A percentile compares a stretch with the other conserved stretches of the same genome.
phyloP scores from a whole-genome alignment of 2,888 invertebrate species.

The Caenorhabditis macrosperma region DNA sequence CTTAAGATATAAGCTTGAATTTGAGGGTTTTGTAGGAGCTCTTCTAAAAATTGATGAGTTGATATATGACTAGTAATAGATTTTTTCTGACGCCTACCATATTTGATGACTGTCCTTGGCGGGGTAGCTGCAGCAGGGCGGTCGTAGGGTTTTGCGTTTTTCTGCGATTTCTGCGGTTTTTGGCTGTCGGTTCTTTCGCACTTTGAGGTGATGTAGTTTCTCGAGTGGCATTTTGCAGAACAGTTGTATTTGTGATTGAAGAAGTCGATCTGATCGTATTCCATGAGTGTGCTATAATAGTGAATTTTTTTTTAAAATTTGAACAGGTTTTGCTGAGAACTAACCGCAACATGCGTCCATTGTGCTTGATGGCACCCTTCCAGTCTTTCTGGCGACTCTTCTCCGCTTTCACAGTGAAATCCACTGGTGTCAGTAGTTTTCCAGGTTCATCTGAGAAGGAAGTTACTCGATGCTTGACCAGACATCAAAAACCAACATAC shows the following conservation, averaged over 20 bases:
- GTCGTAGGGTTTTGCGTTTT: neutral
- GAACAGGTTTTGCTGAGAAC: neutral
- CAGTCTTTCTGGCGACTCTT: conserved; percentile 49
- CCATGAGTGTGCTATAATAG: conserved; percentile 22
- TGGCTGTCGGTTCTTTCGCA: neutral
- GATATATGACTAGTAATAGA: no score
- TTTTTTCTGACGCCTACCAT: no score
- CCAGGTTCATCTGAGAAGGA: neutral
- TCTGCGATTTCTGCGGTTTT: neutral
- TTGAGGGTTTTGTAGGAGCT: no score
- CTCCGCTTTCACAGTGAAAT: conserved; percentile 35
- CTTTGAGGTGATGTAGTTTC: conserved; percentile 36
- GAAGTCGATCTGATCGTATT: conserved; percentile 18
- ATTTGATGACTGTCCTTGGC: no score
- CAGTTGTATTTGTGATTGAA: conserved; percentile 17
- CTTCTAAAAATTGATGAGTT: no score
- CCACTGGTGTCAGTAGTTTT: conserved; percentile 21
- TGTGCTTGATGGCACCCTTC: conserved; percentile 45
- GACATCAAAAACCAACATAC: neutral
- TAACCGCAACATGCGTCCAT: conserved; percentile 26
- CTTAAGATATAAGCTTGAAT: no score
- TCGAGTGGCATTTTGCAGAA: conserved; percentile 34
- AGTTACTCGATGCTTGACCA: neutral
- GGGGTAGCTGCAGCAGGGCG: no score
- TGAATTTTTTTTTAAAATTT: neutral